Percentiles rank a stretch among this genome's conserved stretches.
Evolutionary conservation across 2,113 vertebrate genomes (phyloP).

Genomic region (Hippocampus mohnikei): DNA sequence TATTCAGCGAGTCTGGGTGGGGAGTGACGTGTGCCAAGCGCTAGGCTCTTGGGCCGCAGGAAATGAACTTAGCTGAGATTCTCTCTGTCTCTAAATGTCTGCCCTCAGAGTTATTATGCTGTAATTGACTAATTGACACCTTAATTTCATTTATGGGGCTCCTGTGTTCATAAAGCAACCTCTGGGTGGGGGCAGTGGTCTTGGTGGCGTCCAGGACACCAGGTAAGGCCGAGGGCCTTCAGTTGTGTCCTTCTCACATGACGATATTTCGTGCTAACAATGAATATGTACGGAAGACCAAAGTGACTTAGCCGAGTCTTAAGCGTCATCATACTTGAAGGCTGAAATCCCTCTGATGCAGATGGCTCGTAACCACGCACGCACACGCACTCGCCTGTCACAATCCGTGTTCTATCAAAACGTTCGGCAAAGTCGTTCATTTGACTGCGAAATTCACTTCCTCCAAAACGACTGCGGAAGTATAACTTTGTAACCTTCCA

Average conservation of each 20-base stretch:
- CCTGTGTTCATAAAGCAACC: slow-evolving; percentile 76
- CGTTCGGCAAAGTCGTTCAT: neutral
- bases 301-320: slow-evolving; percentile 71
- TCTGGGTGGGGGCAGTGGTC: slow-evolving; percentile 74
- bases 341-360: slow-evolving; percentile 68
- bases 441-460: too few relatives aligned
- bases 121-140: slow-evolving; percentile 84
- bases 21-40: slow-evolving; percentile 75
- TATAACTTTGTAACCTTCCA: too few relatives aligned
- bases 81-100: slow-evolving; percentile 78
- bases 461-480: too few relatives aligned
- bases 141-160: slow-evolving; percentile 84
- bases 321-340: slow-evolving; percentile 60
- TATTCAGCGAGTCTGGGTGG: slow-evolving; percentile 71
- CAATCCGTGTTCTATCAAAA: neutral
- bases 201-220: slow-evolving; percentile 66
- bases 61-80: slow-evolving; percentile 79
- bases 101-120: slow-evolving; percentile 79
- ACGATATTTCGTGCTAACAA: slow-evolving; percentile 68
- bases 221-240: slow-evolving; percentile 63
- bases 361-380: slow-evolving; percentile 64
- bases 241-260: slow-evolving; percentile 50
- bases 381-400: slow-evolving; percentile 53
- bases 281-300: slow-evolving; percentile 70
- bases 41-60: slow-evolving; percentile 73